Evolutionary conservation across 2,888 invertebrate species (phyloP).

Genomic region (Lasioglossum vierecki): DNA sequence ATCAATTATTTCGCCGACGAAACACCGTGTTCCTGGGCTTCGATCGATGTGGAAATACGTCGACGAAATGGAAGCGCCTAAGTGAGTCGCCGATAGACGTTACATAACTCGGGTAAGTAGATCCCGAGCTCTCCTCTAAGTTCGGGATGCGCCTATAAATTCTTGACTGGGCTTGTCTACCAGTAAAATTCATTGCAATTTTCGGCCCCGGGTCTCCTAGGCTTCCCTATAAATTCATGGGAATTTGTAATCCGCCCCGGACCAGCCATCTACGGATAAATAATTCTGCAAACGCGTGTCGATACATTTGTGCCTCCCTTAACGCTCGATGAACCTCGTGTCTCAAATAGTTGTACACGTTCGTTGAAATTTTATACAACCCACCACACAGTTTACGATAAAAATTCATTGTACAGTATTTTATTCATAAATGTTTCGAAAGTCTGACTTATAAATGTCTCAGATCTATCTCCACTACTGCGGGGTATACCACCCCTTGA

Average conservation of each 20-base stretch:
- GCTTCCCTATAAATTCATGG: constrained; percentile 8
- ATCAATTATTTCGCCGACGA: constrained; percentile 58
- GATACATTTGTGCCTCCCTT: neutral
- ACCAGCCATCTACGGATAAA: neutral
- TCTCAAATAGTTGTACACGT: neutral
- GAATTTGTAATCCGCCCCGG: neutral
- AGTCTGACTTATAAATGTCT: too few relatives aligned
- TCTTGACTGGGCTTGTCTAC: constrained; percentile 16
- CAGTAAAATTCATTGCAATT: constrained; percentile 29
- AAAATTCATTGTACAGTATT: neutral
- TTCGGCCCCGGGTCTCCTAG: neutral
- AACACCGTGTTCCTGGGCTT: neutral
- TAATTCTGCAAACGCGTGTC: constrained; percentile 7
- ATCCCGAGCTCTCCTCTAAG: constrained; percentile 17
- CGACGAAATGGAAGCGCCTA: constrained; percentile 32
- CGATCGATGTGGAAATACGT: constrained; percentile 34
- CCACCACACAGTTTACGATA: neutral
- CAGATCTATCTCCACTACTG: too few relatives aligned
- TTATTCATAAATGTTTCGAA: too few relatives aligned
- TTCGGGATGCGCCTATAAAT: constrained; percentile 27
- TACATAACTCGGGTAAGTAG: constrained; percentile 38
- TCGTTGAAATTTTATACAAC: neutral
- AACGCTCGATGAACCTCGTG: neutral
- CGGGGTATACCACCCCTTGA: too few relatives aligned
- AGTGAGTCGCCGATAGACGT: constrained; percentile 21